A percentile compares a stretch with the other conserved stretches of the same genome.
phyloP scores from a whole-genome alignment of 2,113 vertebrate genomes.

The Chauna torquata region DNA sequence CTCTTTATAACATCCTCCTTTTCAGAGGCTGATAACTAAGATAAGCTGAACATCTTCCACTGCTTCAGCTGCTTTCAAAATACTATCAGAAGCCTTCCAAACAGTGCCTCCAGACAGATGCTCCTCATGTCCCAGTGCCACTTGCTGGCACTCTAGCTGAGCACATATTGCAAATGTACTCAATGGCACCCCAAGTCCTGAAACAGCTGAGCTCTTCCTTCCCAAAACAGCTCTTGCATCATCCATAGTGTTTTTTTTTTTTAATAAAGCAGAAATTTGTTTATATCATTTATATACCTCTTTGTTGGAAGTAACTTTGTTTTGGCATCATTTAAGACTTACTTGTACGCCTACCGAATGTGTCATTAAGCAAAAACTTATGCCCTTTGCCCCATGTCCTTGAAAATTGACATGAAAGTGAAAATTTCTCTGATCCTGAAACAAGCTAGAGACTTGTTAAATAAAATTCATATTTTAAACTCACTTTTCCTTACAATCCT shows the following conservation, averaged over 20 bases:
- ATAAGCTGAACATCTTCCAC: background rate
- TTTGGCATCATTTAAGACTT: background rate
- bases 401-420: background rate
- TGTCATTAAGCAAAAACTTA: background rate
- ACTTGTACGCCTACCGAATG: background rate
- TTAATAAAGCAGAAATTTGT: background rate
- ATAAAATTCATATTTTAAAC: background rate
- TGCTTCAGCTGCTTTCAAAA: conserved; percentile 10
- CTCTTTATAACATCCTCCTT: background rate
- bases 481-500: background rate
- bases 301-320: background rate
- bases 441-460: background rate
- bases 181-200: background rate
- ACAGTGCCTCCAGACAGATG: background rate
- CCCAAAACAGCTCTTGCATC: background rate
- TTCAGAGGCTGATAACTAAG: background rate
- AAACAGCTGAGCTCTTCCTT: background rate
- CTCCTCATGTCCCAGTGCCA: background rate
- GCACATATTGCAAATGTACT: background rate
- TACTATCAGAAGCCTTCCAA: background rate
- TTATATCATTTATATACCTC: background rate
- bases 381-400: background rate
- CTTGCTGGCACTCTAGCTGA: background rate
- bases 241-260: background rate
- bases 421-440: background rate